Conservation (phyloP, 1,140 invertebrate species). For the Lysiphlebus fabarum region DNA sequence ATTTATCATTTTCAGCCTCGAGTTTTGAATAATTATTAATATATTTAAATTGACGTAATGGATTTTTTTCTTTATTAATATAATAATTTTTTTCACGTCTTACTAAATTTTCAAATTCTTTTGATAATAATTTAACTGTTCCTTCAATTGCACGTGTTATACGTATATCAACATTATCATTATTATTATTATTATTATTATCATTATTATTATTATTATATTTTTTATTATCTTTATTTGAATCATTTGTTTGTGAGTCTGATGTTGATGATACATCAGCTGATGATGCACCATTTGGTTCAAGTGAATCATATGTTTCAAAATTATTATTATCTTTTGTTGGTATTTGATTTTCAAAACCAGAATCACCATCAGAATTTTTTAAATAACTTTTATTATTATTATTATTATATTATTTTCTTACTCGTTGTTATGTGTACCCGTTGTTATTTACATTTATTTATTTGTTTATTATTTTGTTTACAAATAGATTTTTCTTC, state of each 20-base stretch:
- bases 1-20: constrained; percentile 41
- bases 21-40: constrained; percentile 45
- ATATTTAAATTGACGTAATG: constrained; percentile 30
- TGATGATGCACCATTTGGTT: constrained; percentile 27
- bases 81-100: constrained; percentile 41
- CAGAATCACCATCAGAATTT: constrained; percentile 11
- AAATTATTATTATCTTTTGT: constrained; percentile 35
- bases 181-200: constrained; percentile 22
- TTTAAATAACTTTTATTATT: not conserved
- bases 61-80: constrained; percentile 35
- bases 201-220: constrained; percentile 22
- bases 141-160: constrained; percentile 48
- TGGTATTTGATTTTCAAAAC: constrained; percentile 37
- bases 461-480: too few relatives aligned
- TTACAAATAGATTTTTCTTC: too few relatives aligned
- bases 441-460: too few relatives aligned
- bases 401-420: too few relatives aligned
- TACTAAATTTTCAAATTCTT: constrained; percentile 49
- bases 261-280: constrained; percentile 17
- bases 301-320: constrained; percentile 44
- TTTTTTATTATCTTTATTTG: too few relatives aligned
- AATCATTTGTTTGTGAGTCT: constrained; percentile 23
- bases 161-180: constrained; percentile 38
- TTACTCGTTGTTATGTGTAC: too few relatives aligned
- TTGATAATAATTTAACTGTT: constrained; percentile 48